Evolutionary conservation across 1,140 invertebrate genomes (phyloP), one percentile per base, ranked within the genome.

Genomic region (Diachasma alloeum): DNA sequence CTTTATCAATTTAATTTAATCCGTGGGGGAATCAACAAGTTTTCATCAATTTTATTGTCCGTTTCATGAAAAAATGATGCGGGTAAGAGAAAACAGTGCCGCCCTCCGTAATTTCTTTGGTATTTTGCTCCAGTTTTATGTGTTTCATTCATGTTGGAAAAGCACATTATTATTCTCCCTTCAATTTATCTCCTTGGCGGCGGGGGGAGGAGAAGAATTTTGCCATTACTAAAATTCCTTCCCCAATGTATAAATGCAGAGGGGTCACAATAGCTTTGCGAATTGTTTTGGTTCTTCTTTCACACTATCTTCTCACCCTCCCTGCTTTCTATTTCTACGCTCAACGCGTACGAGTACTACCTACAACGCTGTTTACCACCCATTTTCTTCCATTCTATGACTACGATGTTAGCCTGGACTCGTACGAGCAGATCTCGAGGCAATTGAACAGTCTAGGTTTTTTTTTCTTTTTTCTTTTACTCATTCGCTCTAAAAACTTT

Each of bases 121-220:
- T 31, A n/a, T 11, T 73, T 59, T 59, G 31, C 8, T 10, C 10
- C 36, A 15, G 22, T 73, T 56, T 73, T 19, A 59, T 59, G 31
- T 36, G 22, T 19, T 72, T 37, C n/a, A n/a, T n/a, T 74, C 26
- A 67, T 59, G 22, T n/a, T 66, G 11, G 19, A 74, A 48, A 37
- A 46, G 37, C 37, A 74, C 39, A 39, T 74, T 66, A 13, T 74
- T 46, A 19, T 17, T 37, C 76, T 37, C 76, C 44, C 56, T 46
- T n/a, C 46, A 36, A 79, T 67, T 68, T 73, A 56, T 48, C 72
- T 78, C 63, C 66, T 74, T 68, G 13, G 37, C 19, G 81, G 85
- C 86, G n/a, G 39, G 26, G 80, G 85, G n/a, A n/a, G n/a, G n/a
- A n/a, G n/a, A n/a, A n/a, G n/a, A 87, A 87, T 88, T 82, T 86